Evolutionary conservation across 2,797 vertebrate genomes (phyloP).

Genomic region (Lithobates pipiens): DNA sequence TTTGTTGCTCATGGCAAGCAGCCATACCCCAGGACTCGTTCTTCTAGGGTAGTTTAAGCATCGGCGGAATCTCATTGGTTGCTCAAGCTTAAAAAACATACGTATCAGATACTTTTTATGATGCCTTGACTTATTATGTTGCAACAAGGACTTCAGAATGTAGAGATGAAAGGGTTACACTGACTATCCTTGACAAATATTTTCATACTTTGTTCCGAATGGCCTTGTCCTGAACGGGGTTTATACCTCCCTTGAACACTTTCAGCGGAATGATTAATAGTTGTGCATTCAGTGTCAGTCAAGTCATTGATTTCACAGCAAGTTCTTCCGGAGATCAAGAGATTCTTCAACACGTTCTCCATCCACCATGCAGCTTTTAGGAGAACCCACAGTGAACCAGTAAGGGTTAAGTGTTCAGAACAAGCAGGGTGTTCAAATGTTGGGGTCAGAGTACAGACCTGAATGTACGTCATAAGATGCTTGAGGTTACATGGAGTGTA

Average conservation of each 20-base stretch:
- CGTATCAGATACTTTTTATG: no score
- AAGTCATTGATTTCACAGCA: conserved; percentile 5
- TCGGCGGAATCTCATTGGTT: no score
- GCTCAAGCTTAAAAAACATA: no score
- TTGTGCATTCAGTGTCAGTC: neutral
- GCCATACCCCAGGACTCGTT: no score
- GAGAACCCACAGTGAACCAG: neutral
- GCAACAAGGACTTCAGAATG: neutral
- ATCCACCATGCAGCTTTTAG: neutral
- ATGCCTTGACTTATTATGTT: neutral
- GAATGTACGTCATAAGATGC: neutral
- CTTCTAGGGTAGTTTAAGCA: no score
- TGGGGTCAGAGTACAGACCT: neutral
- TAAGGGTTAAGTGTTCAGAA: neutral
- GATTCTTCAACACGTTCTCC: conserved; percentile 5
- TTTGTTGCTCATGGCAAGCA: no score
- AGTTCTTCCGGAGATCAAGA: neutral
- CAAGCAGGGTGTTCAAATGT: neutral
- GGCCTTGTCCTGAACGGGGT: conserved; percentile 34
- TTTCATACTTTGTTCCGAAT: conserved; percentile 1
- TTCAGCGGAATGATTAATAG: conserved; percentile 25
- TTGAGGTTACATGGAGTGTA: conserved; percentile 1
- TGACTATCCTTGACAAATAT: conserved; percentile 17
- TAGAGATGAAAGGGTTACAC: conserved; percentile 12
- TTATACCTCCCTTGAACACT: conserved; percentile 20